Base-by-base conservation (phyloP, 2,797 vertebrate genomes). In the Poecilia gillii region DNA sequence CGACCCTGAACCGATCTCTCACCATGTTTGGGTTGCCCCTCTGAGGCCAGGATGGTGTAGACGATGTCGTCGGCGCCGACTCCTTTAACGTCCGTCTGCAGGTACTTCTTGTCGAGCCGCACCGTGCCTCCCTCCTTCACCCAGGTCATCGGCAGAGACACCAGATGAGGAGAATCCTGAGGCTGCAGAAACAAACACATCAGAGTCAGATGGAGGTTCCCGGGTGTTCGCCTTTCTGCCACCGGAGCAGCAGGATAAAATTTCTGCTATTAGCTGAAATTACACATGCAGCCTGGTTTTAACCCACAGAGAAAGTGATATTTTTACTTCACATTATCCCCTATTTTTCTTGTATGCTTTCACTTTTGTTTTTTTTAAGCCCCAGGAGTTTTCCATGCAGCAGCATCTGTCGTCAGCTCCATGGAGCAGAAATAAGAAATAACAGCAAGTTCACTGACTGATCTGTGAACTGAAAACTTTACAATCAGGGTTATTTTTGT, bases 71-170 rank as follows among this genome's bases (percentile, higher is more conserved):
- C 95, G 5, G 95, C 92, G 3, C 72, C 85, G 84, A 94, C 89
- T 3, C 96, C 97, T 0, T 94, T 94, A 55, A 95, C 94, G 81
- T 95, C 80, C 0, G 96, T 94, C 16, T 90, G 94, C 85, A 99
- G 93, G 86, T 97, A 93, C 33, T 93, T 97, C 73, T 82, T 96
- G 80, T 97, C 96, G 76, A 99, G 96, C 8, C 97, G 97, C 3
- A 98, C 95, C 97, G 97, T 97, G 0, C 98, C 97, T 0, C 98
- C 97, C 85, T 97, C 96, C 41, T 95, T 97, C 72, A 99, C 98
- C 98, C 98, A 99, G 8, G 97, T 96, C 83, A 94, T 68, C 0
- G 96, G 95, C 23, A 96, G 93, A 2, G 96, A 93, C 68, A 93
- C 88, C 33, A 98, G 82, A 0, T 75, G 92, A 59, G 96, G 95